Evolutionary conservation across 2,113 vertebrate species (phyloP).

Genomic region (Pteronura brasiliensis): DNA sequence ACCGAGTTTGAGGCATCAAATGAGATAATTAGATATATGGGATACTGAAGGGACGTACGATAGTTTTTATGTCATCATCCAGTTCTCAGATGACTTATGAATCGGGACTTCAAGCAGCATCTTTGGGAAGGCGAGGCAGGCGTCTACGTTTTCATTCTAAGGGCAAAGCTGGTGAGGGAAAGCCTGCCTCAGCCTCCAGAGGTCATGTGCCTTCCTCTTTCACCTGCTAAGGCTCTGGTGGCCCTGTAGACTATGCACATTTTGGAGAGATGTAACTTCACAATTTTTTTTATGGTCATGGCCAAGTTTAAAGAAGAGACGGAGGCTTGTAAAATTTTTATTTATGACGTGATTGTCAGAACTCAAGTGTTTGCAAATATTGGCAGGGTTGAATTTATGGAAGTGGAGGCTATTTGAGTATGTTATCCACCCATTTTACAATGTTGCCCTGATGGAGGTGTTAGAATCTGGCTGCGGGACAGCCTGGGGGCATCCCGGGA

Average conservation of each 20-base stretch:
- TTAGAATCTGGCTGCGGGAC: not conserved
- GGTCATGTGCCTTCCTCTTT: not conserved
- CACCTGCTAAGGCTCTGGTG: conserved; percentile 37
- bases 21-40: not conserved
- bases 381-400: conserved; percentile 68
- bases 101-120: not conserved
- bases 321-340: conserved; percentile 59
- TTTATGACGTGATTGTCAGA: conserved; percentile 63
- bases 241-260: not conserved
- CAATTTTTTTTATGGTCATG: conserved; percentile 23
- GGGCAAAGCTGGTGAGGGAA: not conserved
- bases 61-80: not conserved
- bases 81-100: not conserved
- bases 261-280: conserved; percentile 50
- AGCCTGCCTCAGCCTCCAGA: not conserved
- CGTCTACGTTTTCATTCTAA: not conserved
- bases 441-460: conserved; percentile 23
- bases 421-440: conserved; percentile 51
- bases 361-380: conserved; percentile 58
- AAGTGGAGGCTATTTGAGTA: conserved; percentile 59
- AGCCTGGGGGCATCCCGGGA: not conserved
- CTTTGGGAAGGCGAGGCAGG: not conserved
- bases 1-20: not conserved
- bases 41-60: not conserved
- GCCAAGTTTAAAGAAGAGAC: conserved; percentile 57